A percentile compares a stretch with the other conserved stretches of the same genome.
These are phyloP conservation scores for Ammodytes marinus DNA, from an alignment of 2,113 vertebrate genomes.

Conservation along the genomic window DNA sequence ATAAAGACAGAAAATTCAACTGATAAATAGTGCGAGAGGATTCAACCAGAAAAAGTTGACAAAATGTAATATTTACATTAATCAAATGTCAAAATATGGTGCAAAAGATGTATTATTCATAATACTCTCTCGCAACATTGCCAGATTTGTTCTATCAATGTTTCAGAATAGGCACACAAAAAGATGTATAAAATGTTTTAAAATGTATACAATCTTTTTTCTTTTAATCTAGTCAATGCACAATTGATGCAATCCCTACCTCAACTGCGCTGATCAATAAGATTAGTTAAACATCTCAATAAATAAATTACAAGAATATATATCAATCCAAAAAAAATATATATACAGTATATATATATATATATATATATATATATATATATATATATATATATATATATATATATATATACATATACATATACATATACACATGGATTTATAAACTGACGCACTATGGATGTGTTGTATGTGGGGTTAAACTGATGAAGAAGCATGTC, in stretches of 20 bases:
- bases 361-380: not conserved
- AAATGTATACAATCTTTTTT: not conserved
- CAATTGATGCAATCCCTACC: not conserved
- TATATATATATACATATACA: not conserved
- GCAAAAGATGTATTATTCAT: not conserved
- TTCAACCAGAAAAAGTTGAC: conserved; percentile 20
- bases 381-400: not conserved
- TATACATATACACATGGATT: not conserved
- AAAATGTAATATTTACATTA: conserved; percentile 39
- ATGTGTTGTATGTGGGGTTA: not conserved
- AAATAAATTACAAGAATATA: no score
- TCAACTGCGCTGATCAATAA: not conserved
- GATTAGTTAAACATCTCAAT: conserved; percentile 1
- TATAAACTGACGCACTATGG: not conserved
- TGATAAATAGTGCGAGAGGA: not conserved
- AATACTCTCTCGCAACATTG: not conserved
- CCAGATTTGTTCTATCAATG: not conserved
- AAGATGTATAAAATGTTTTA: not conserved
- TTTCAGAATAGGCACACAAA: not conserved
- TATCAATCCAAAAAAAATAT: no score
- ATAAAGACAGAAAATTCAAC: not conserved
- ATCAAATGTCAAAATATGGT: conserved; percentile 36
- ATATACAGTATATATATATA: not conserved
- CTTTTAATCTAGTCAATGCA: not conserved
- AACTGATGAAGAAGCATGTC: not conserved